These are phyloP conservation scores for Nomada fabriciana DNA, from an alignment of 2,888 invertebrate genomes.

Conservation along the genomic window DNA sequence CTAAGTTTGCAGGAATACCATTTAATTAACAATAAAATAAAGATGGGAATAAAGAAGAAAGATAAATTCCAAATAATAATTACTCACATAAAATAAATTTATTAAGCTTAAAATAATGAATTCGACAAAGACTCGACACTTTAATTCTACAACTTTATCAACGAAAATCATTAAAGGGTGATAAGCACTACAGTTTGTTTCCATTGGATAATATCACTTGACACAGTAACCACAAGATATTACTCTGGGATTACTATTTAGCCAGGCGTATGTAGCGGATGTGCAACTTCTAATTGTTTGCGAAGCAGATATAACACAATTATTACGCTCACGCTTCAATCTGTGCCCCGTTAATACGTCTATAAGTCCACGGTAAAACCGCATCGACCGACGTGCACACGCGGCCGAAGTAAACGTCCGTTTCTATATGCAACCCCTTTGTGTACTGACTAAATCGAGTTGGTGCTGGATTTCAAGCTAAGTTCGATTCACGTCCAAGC, in stretches of 20 bases:
- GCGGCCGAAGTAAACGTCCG: conserved; percentile 31
- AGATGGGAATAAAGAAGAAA: too few relatives aligned
- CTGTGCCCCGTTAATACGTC: conserved; percentile 38
- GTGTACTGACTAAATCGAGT: conserved; percentile 52
- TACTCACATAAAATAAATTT: too few relatives aligned
- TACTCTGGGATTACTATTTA: not conserved
- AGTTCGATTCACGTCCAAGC: conserved; percentile 47
- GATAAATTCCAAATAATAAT: too few relatives aligned
- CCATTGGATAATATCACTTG: not conserved
- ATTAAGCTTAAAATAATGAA: too few relatives aligned
- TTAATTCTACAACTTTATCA: too few relatives aligned
- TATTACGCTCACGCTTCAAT: conserved; percentile 39
- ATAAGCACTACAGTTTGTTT: too few relatives aligned
- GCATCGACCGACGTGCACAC: conserved; percentile 32
- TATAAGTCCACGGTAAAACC: conserved; percentile 40
- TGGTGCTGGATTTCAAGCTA: conserved; percentile 50
- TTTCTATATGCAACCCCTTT: conserved; percentile 43
- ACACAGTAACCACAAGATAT: not conserved
- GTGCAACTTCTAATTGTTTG: conserved; percentile 18
- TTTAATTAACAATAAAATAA: too few relatives aligned
- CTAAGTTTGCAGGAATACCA: too few relatives aligned
- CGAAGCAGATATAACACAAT: conserved; percentile 45
- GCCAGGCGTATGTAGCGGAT: not conserved
- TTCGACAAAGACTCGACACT: too few relatives aligned
- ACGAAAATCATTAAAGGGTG: too few relatives aligned